A percentile compares a stretch with the other conserved stretches of the same genome.
phyloP scores from a whole-genome alignment of 2,888 invertebrate species.

The Venusia cambrica region DNA sequence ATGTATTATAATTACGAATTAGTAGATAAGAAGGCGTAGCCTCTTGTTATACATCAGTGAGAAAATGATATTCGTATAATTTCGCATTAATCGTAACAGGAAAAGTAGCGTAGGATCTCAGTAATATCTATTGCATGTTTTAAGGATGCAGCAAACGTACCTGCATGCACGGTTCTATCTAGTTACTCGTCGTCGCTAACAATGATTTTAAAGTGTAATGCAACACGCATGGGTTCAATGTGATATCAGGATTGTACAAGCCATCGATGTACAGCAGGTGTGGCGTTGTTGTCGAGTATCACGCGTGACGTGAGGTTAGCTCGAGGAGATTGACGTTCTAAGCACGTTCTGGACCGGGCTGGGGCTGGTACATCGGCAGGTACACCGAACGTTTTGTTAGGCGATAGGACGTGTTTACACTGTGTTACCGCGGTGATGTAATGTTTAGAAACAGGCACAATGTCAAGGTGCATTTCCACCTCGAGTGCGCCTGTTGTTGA shows the following conservation, averaged over 20 bases:
- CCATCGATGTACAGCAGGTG: conserved; percentile 29
- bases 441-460: conserved; percentile 53
- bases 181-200: conserved; percentile 20
- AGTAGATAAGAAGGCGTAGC: conserved; percentile 22
- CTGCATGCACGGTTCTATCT: conserved; percentile 18
- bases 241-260: conserved; percentile 25
- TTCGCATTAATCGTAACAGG: conserved; percentile 7
- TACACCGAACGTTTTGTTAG: conserved; percentile 51
- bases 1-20: too few species aligned
- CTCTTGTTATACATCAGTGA: conserved; percentile 16
- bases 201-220: conserved; percentile 15
- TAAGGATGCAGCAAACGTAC: conserved; percentile 28
- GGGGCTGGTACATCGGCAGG: conserved; percentile 37
- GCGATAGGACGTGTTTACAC: conserved; percentile 47
- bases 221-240: conserved; percentile 7
- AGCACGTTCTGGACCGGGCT: conserved; percentile 43
- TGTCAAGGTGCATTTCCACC: conserved; percentile 65
- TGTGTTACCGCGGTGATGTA: conserved; percentile 51
- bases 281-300: conserved; percentile 15
- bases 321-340: conserved; percentile 38
- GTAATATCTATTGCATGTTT: conserved; percentile 3
- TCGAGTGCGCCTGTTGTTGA: conserved; percentile 14
- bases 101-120: conserved; percentile 2
- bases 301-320: conserved; percentile 15
- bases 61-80: conserved; percentile 7